Evolutionary conservation across 1,140 invertebrate species (phyloP).

Genomic region (Plectus sambesii): DNA sequence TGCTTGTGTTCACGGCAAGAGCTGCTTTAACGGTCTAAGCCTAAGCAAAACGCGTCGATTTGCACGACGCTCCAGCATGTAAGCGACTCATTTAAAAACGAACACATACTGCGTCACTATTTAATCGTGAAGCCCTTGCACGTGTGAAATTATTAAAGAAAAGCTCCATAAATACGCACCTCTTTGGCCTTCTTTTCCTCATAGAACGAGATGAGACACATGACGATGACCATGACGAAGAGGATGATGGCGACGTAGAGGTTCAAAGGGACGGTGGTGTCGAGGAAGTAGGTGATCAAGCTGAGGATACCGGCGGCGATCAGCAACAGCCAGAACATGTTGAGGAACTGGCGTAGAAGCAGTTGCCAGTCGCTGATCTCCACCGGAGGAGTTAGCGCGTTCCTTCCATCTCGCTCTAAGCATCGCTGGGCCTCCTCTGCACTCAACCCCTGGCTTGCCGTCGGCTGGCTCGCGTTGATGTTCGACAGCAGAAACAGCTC

Average conservation of each 20-base stretch:
- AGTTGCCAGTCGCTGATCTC: constrained; percentile 19
- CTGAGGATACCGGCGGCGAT: constrained; percentile 17
- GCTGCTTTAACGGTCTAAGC: too few relatives aligned
- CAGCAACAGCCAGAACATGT: constrained; percentile 24
- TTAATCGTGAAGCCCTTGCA: too few relatives aligned
- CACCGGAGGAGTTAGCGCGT: constrained; percentile 21
- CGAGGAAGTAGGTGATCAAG: constrained; percentile 20
- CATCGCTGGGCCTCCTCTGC: too few relatives aligned
- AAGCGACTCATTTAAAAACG: too few relatives aligned
- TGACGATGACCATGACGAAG: constrained; percentile 24
- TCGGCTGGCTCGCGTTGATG: too few relatives aligned
- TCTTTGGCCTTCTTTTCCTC: constrained; percentile 29
- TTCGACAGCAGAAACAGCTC: too few relatives aligned
- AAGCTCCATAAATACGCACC: constrained; percentile 11
- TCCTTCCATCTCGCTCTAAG: constrained; percentile 16
- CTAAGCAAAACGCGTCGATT: too few relatives aligned
- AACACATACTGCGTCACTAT: too few relatives aligned
- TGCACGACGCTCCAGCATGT: too few relatives aligned
- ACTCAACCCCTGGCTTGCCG: too few relatives aligned
- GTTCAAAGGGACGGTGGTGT: constrained; percentile 23
- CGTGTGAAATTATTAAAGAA: too few relatives aligned
- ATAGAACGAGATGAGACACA: constrained; percentile 28
- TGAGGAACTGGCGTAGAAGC: constrained; percentile 21
- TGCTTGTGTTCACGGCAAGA: too few relatives aligned
- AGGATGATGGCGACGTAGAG: constrained; percentile 27